Evolutionary conservation across 1,140 invertebrate genomes (phyloP), one percentile per base, ranked within the genome.

Genomic region (Ectropis grisescens): DNA sequence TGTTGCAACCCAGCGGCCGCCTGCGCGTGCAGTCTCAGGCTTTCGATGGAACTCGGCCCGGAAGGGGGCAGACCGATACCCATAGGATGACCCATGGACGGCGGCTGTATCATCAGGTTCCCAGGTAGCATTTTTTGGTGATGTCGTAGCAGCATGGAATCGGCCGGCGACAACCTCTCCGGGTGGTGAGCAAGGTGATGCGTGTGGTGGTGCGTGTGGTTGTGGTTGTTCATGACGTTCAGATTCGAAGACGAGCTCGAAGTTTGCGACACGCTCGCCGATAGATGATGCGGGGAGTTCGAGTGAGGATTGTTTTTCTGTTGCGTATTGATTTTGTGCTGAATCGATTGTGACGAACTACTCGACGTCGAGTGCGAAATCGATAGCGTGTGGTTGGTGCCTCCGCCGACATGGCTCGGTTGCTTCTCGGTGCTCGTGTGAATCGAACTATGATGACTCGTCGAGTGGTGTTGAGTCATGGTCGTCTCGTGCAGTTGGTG

Each of bases 341-440:
- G 85, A 35, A 86, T 85, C 24, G 85, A 86, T 56, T 82, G 86
- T 47, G 80, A 86, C 28, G 82, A 85, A 69, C 85, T 87, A 14
- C 86, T 87, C 19, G 85, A 87, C 8, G 86, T 87, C 4, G 87
- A 88, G 56, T 89, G 87, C 2, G 86, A 87, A 50, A 89, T 88
- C 3, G 87, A 88, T 27, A 88, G 82, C 10, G 85, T 85, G 50
- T 85, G 84, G 42, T 84, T 85, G 11, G 83, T 78, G 7, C 69
- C 72, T 23, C 76, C 76, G 6, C 84, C 84, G 9, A 68, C 75
- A 32, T 85, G 84, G 41, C 80, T 85, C 9, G 82, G 83, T 43
- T 85, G 85, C 57, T 86, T 87, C 42, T 87, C 85, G 11, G 78
- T 84, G 46, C 84, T 86, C 11, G 86, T 85, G 53, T 88, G 86